A percentile compares a stretch with the other conserved stretches of the same genome.
phyloP scores from a whole-genome alignment of 2,113 vertebrate genomes.

The Sinosuthora webbiana region DNA sequence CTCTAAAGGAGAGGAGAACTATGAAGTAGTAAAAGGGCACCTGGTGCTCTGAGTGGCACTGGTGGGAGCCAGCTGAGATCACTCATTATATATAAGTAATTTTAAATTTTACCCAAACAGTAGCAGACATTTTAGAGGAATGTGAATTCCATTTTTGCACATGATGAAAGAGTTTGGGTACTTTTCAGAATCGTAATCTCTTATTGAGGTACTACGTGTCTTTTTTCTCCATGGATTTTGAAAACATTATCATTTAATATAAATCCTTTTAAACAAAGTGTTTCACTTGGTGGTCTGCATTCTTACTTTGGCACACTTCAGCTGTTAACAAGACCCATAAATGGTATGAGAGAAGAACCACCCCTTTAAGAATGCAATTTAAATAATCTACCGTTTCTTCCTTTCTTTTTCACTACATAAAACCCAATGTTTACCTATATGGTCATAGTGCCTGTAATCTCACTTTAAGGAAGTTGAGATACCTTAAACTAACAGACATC shows the following conservation, averaged over 20 bases:
- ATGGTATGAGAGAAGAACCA: neutral
- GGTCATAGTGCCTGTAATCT: neutral
- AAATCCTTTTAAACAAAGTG: neutral
- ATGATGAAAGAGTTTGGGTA: neutral
- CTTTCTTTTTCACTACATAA: neutral
- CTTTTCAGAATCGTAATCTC: neutral
- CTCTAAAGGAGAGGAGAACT: neutral
- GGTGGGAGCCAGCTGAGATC: neutral
- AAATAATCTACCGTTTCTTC: neutral
- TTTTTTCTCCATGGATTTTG: neutral
- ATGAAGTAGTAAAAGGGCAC: neutral
- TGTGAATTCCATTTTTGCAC: neutral
- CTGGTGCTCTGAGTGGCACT: neutral
- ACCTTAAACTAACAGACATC: neutral
- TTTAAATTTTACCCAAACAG: neutral
- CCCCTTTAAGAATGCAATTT: neutral
- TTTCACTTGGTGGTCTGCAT: neutral
- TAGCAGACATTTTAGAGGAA: neutral
- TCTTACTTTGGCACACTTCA: neutral
- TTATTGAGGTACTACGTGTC: neutral
- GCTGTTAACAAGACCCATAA: neutral
- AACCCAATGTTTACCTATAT: neutral
- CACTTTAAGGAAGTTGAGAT: neutral
- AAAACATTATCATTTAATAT: neutral
- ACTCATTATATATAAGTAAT: neutral